Base-by-base conservation (phyloP, 1,140 invertebrate species). In the Penaeus japonicus region DNA sequence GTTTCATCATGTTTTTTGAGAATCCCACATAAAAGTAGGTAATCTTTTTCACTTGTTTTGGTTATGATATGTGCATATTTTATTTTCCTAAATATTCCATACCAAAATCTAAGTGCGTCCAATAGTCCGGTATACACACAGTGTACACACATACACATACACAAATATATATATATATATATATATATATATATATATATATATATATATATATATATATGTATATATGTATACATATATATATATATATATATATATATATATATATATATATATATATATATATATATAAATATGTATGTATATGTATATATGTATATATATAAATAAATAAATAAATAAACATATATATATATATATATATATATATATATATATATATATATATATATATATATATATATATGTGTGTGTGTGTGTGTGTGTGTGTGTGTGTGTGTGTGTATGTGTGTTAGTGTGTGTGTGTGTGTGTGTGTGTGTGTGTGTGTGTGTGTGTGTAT, bases 151-250 rank as follows among this genome's bases (percentile, higher is more conserved):
- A 65, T 15, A 65, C 17, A 65, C 17, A 65, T 65, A 65, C 17
- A 4, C 17, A 65, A 4, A 65, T 65, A 65, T 65, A 65, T 65
- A 65, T 65, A 65, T 15, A 17, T 65, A 65, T 65, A 65, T 65
- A 65, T 65, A 65, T 65, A 65, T 65, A 65, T 65, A 65, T 65
- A 65, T 65, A 65, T 65, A 65, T 65, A 65, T 65, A 65, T 65
- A 65, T 7, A 65, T 65, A 65, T 65, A 65, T 65, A 65, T 65
- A 65, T 65, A 65, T 65, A 65, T 65, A 65, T 65, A 65, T 65
- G 30, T 65, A 65, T 65, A 65, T 65, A 65, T 65, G 27, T 65
- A 65, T 65, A 65, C 2, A 4, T 20, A 17, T 15, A 65, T 3
- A n/a, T n/a, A 17, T 20, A 20, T 18, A 59, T n/a, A 59, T 20